A percentile compares a stretch with the other conserved stretches of the same genome.
These are phyloP conservation scores for Xiphias gladius DNA, from an alignment of 2,113 vertebrate species.

Conservation along the genomic window DNA sequence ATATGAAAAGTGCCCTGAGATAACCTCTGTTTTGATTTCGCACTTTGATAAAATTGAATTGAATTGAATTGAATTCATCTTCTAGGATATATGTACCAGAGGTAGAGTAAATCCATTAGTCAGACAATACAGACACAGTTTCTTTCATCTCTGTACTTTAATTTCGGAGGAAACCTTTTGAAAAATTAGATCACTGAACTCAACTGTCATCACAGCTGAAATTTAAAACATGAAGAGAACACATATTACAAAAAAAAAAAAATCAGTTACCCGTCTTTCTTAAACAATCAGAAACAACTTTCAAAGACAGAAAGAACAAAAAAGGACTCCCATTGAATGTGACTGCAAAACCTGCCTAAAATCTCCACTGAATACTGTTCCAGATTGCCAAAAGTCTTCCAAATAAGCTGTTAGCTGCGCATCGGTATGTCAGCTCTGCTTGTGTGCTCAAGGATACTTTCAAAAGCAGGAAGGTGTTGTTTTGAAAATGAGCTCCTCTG, in stretches of 20 bases:
- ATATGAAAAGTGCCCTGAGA: too few relatives aligned
- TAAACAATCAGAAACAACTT: background rate
- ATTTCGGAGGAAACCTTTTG: too few relatives aligned
- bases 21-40: too few relatives aligned
- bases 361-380: background rate
- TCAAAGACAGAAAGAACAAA: background rate
- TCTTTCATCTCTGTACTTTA: too few relatives aligned
- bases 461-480: conserved; percentile 19
- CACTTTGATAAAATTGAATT: too few relatives aligned
- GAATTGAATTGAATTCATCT: too few relatives aligned
- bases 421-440: background rate
- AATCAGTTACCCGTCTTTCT: background rate
- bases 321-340: background rate
- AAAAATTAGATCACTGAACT: too few relatives aligned
- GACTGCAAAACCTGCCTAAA: background rate
- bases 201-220: background rate
- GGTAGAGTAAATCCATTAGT: too few relatives aligned
- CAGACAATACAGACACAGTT: too few relatives aligned
- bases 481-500: conserved; percentile 51
- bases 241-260: background rate
- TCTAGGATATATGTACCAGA: too few relatives aligned
- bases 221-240: background rate
- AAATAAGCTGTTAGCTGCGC: background rate
- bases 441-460: conserved; percentile 28
- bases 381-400: background rate